Percentiles rank a stretch among this genome's conserved stretches.
phyloP scores from a whole-genome alignment of 2,113 vertebrate species.

The Neodontobutis hainanensis region DNA sequence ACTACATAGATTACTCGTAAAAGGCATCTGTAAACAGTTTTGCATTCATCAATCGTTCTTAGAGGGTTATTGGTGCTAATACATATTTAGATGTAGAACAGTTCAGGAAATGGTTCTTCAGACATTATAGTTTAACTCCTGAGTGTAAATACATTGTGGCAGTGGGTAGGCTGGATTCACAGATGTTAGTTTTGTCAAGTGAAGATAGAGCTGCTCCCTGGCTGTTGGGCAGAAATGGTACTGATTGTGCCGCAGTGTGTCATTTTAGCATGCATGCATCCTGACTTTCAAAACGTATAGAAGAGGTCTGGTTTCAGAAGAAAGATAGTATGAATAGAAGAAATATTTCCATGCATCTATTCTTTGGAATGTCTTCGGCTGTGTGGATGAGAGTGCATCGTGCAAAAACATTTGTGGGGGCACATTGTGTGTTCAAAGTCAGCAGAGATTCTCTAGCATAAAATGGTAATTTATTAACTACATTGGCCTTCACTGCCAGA shows the following conservation, averaged over 20 bases:
- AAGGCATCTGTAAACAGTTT: no score
- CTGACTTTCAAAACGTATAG: not conserved
- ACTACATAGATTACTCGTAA: not conserved
- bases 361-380: slow-evolving; percentile 47
- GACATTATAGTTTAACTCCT: slow-evolving; percentile 19
- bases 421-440: slow-evolving; percentile 32
- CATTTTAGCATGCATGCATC: not conserved
- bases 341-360: slow-evolving; percentile 4
- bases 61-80: no score
- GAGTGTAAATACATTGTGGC: slow-evolving; percentile 43
- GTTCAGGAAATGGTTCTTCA: not conserved
- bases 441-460: slow-evolving; percentile 15
- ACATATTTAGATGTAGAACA: not conserved
- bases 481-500: slow-evolving; percentile 70
- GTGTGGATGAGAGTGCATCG: slow-evolving; percentile 36
- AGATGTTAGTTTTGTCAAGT: slow-evolving; percentile 24
- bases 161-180: slow-evolving; percentile 61
- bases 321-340: not conserved
- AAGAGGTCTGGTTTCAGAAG: slow-evolving; percentile 10
- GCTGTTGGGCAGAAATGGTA: slow-evolving; percentile 8
- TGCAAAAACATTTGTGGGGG: slow-evolving; percentile 37
- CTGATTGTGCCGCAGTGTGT: slow-evolving; percentile 58
- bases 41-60: no score
- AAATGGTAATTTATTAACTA: slow-evolving; percentile 13
- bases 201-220: not conserved